Evolutionary conservation across 2,888 invertebrate species (phyloP), one percentile per base, ranked within the genome.

Genomic region (Ecliptopera silaceata): DNA sequence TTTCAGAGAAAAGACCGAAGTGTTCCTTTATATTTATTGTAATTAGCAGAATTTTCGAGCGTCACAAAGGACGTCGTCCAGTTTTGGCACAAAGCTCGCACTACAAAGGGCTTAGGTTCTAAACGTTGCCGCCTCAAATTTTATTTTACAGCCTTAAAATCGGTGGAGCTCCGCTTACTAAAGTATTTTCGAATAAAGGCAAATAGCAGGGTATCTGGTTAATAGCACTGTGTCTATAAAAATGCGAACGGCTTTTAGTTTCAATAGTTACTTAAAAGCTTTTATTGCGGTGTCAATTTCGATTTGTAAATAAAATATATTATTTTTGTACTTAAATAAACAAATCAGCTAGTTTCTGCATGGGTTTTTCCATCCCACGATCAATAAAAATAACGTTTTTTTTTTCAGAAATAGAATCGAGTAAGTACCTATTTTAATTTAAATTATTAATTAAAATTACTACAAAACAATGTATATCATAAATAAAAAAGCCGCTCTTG

Each of bases 21-120:
- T 78, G 15, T 79, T 78, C 79, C 77, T 77, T 82, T 87, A 84
- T 81, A 85, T 79, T 82, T 77, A 48, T 31, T 29, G 81, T 84
- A 86, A 88, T 88, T 87, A 88, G 85, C 80, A 82, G 84, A 86
- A 87, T 88, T 75, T 86, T 84, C 75, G 73, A 77, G 74, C 74
- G 74, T 72, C 79, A 85, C 86, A 89, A 88, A 88, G 82, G 82
- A 77, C 76, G 78, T 44, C 52, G 53, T 62, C 47, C 72, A 76
- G 80, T 77, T 80, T 74, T 75, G 70, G 75, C 74, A 82, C 86
- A 85, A 87, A 84, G 82, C 81, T 74, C 80, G 73, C 81, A 83
- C 84, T 84, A 88, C 89, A 89, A 89, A 89, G 86, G 84, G 80
- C 83, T 84, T 81, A 84, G 83, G 84, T 84, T 82, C 86, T 86